Evolutionary conservation across 2,797 vertebrate genomes (phyloP).

Genomic region (Acanthiza pusilla): DNA sequence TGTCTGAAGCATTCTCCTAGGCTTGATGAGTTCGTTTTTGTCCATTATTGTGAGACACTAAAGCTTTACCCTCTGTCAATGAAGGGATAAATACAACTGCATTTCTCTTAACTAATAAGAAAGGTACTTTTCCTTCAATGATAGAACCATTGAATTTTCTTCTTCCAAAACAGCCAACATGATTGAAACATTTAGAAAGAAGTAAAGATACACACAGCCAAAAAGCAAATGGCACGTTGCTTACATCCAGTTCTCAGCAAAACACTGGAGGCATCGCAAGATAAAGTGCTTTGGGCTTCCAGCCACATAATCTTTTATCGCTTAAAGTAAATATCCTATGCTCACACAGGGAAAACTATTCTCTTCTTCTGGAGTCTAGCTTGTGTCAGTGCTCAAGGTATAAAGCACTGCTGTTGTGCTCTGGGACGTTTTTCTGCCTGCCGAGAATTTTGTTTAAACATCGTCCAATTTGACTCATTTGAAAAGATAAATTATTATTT

Average conservation of each 20-base stretch:
- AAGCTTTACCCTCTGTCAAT: neutral
- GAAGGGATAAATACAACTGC: neutral
- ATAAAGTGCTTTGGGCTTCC: conserved; percentile 64
- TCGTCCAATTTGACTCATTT: neutral
- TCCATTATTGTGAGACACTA: neutral
- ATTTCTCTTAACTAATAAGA: conserved; percentile 40
- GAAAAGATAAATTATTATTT: conserved; percentile 38
- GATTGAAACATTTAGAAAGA: conserved; percentile 14
- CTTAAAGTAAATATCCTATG: conserved; percentile 50
- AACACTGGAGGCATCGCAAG: conserved; percentile 28
- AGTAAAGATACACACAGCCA: neutral
- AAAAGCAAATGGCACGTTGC: conserved; percentile 48
- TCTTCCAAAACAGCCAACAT: neutral
- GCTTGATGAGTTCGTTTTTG: neutral
- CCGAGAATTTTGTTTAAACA: neutral
- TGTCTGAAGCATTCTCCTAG: neutral
- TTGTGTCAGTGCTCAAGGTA: neutral
- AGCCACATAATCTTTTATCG: conserved; percentile 44
- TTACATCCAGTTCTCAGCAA: conserved; percentile 37
- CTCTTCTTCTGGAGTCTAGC: neutral
- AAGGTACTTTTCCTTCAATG: conserved; percentile 18
- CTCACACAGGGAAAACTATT: conserved; percentile 8
- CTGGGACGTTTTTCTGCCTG: neutral
- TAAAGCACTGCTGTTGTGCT: neutral
- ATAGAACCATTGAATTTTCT: conserved; percentile 14